These are phyloP conservation scores for Temnopleurus reevesii DNA, from an alignment of 53 echinoderm and acorn worm species.

Conservation along the genomic window DNA sequence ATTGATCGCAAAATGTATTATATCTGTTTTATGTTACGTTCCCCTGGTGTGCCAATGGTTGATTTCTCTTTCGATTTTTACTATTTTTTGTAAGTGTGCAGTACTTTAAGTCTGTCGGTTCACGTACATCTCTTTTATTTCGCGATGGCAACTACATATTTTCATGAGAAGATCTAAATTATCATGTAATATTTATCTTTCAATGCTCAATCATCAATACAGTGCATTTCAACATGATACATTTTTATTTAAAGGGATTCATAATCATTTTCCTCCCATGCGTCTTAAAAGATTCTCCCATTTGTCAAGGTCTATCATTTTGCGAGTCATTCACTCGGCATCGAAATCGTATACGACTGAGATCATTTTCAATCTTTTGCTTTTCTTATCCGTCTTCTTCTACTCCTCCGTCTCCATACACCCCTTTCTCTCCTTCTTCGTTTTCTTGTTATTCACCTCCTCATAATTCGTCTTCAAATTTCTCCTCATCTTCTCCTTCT, in stretches of 20 bases:
- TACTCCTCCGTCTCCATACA: background rate
- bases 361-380: background rate
- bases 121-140: too few species aligned
- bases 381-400: background rate
- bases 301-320: background rate
- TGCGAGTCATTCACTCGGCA: constrained; percentile 21
- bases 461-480: too few species aligned
- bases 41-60: too few species aligned
- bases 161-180: too few species aligned
- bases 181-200: too few species aligned
- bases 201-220: background rate
- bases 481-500: too few species aligned
- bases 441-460: background rate
- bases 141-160: too few species aligned
- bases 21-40: too few species aligned
- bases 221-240: background rate
- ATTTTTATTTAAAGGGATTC: background rate
- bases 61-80: too few species aligned
- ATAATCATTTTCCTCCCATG: background rate
- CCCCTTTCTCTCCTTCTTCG: background rate
- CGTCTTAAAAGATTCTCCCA: background rate
- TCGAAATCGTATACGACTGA: background rate
- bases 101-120: too few species aligned
- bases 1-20: too few species aligned
- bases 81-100: too few species aligned